These are phyloP conservation scores for Tetramorium alpestre DNA, from an alignment of 1,140 invertebrate genomes.

Conservation along the genomic window DNA sequence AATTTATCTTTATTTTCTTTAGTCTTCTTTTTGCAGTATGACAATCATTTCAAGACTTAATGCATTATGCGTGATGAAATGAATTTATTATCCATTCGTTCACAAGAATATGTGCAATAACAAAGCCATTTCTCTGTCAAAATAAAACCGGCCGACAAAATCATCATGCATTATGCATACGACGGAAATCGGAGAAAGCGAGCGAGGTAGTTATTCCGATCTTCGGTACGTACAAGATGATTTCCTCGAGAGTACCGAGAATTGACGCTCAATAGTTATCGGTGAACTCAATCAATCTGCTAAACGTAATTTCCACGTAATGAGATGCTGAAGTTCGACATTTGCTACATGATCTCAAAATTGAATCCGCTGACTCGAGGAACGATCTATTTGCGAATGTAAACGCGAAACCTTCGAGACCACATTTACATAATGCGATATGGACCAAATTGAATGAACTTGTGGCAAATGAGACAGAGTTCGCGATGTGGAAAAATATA, in stretches of 20 bases:
- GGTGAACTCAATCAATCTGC: not conserved
- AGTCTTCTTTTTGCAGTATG: not conserved
- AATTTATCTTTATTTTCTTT: not conserved
- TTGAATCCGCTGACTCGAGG: not conserved
- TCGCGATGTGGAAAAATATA: constrained; percentile 15
- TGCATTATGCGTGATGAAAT: not conserved
- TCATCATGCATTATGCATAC: constrained; percentile 57
- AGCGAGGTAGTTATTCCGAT: constrained; percentile 11
- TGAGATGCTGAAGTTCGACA: not conserved
- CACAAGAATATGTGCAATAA: not conserved
- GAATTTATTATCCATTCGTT: constrained; percentile 7
- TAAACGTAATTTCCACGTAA: constrained; percentile 29
- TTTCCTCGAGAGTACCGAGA: not conserved
- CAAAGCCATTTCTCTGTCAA: constrained; percentile 2
- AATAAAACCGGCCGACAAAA: constrained; percentile 32
- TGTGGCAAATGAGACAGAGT: not conserved
- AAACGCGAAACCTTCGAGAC: not conserved
- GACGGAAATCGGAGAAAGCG: not conserved
- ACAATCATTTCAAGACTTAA: not conserved
- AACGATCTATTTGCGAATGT: constrained; percentile 4
- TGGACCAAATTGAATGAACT: not conserved
- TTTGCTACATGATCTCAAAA: not conserved
- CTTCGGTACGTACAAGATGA: constrained; percentile 13
- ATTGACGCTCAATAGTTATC: constrained; percentile 24
- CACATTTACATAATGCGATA: not conserved